phyloP scores from a whole-genome alignment of 2,888 invertebrate genomes.

The Perizoma affinitatum region DNA sequence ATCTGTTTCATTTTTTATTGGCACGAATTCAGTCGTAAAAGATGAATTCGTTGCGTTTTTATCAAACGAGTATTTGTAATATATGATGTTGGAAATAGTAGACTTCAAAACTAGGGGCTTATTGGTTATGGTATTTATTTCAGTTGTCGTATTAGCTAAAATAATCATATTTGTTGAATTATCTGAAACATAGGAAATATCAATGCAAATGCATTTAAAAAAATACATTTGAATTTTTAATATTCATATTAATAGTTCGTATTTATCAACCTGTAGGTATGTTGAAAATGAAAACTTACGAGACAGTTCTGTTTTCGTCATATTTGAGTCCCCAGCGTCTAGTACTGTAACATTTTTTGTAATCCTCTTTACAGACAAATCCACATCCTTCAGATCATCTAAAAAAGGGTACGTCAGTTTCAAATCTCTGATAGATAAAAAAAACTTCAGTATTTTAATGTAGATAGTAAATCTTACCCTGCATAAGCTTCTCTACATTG shows the following conservation, averaged over 20 bases:
- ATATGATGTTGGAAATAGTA: neutral
- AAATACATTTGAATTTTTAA: too few species aligned
- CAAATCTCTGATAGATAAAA: too few species aligned
- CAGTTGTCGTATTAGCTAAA: neutral
- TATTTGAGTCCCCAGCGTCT: neutral
- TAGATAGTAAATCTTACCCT: conserved; percentile 8
- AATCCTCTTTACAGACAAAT: conserved; percentile 1
- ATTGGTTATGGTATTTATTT: neutral
- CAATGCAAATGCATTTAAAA: neutral
- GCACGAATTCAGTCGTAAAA: neutral
- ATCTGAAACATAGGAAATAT: conserved; percentile 8
- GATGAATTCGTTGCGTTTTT: conserved; percentile 7
- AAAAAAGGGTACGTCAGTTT: neutral
- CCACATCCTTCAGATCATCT: neutral
- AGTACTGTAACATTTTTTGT: conserved; percentile 1
- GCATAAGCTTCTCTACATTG: neutral
- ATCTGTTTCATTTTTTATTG: neutral
- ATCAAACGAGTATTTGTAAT: conserved; percentile 5
- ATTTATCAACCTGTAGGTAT: neutral
- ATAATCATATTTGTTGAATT: neutral
- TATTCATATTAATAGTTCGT: neutral
- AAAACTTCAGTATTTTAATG: too few species aligned
- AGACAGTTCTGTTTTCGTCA: neutral
- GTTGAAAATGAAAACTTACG: neutral
- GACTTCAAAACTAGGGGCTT: neutral